phyloP scores from a whole-genome alignment of 1,140 invertebrate species.

The Calosoma granatense region DNA sequence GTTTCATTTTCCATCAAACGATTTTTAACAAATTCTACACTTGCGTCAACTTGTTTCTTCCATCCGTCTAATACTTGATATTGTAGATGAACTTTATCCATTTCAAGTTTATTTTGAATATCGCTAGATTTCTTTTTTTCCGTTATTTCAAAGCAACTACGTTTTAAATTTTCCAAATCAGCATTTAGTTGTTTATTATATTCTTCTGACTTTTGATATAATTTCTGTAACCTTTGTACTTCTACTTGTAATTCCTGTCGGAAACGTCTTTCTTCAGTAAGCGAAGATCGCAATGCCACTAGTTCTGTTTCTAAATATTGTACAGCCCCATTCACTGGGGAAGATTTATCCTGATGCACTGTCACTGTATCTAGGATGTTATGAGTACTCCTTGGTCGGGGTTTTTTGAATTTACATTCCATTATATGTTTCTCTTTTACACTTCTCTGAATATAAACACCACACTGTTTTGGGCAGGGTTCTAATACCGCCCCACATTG shows the following conservation, averaged over 20 bases:
- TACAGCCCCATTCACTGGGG: not conserved
- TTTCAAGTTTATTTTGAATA: constrained; percentile 11
- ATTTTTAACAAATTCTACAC: not conserved
- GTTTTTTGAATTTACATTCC: constrained; percentile 39
- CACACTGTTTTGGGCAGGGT: constrained; percentile 53
- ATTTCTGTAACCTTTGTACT: not conserved
- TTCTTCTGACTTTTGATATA: not conserved
- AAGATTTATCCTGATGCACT: not conserved
- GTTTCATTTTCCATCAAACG: constrained; percentile 2
- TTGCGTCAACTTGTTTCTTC: constrained; percentile 18
- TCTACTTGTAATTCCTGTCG: not conserved
- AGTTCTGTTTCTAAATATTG: constrained; percentile 1
- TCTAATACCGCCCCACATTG: constrained; percentile 56
- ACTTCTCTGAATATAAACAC: constrained; percentile 51
- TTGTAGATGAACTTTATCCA: constrained; percentile 15
- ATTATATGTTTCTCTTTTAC: constrained; percentile 44
- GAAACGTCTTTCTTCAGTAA: not conserved
- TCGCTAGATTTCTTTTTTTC: not conserved
- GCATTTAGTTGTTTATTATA: not conserved
- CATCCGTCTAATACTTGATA: constrained; percentile 14
- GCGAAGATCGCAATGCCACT: not conserved
- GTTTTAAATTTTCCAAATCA: not conserved
- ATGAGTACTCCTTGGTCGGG: not conserved
- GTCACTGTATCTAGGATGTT: not conserved
- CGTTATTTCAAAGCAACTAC: not conserved